Conservation (phyloP, 2,113 vertebrate species). For the Nannobrachium achirus region DNA sequence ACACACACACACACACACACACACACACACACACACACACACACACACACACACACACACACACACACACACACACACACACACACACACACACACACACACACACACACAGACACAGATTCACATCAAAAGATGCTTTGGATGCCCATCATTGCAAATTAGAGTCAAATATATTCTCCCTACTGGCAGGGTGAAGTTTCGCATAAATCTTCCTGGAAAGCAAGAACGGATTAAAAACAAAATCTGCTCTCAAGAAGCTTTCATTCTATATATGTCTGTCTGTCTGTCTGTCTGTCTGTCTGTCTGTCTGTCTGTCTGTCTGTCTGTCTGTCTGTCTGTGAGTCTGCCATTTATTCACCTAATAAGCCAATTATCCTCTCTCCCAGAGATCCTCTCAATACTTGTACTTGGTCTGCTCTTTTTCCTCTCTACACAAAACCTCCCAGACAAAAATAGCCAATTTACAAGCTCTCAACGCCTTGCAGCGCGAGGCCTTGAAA, state of each 20-base stretch:
- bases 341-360: conserved; percentile 42
- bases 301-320: not conserved
- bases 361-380: conserved; percentile 58
- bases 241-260: conserved; percentile 33
- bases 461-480: too few species aligned
- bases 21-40: not conserved
- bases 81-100: conserved; percentile 1
- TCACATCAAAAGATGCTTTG: conserved; percentile 37
- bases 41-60: not conserved
- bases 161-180: conserved; percentile 20
- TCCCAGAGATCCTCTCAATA: conserved; percentile 39
- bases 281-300: conserved; percentile 18
- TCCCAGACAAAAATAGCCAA: too few species aligned
- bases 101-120: conserved; percentile 11
- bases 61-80: too few species aligned
- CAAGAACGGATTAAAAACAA: conserved; percentile 44
- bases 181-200: conserved; percentile 37
- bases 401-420: too few species aligned
- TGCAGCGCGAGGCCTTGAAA: too few species aligned
- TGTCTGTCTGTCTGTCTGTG: not conserved
- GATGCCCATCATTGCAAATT: conserved; percentile 52
- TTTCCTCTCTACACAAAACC: too few species aligned
- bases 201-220: conserved; percentile 41
- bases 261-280: conserved; percentile 34
- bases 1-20: conserved; percentile 2